Conservation (phyloP, 2,113 vertebrate species). For the Sula dactylatra region DNA sequence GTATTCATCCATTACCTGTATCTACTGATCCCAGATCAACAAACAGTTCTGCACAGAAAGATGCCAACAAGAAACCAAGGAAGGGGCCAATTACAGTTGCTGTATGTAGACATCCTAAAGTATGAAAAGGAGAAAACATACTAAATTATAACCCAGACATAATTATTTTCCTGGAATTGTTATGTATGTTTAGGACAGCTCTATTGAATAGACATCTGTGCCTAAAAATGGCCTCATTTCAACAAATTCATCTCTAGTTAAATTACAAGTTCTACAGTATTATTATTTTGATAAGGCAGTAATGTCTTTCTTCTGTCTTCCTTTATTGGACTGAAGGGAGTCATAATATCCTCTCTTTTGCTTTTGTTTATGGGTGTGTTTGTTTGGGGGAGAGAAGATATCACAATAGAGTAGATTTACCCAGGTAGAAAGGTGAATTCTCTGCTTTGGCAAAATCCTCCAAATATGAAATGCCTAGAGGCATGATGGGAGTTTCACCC, state of each 20-base stretch:
- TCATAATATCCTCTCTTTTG: background rate
- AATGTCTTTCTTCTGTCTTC: background rate
- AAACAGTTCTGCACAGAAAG: slow-evolving; percentile 87
- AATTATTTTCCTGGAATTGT: background rate
- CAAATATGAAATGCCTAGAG: slow-evolving; percentile 89
- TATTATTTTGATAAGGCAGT: background rate
- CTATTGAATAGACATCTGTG: background rate
- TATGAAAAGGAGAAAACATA: background rate
- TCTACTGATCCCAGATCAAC: slow-evolving; percentile 87
- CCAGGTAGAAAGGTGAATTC: slow-evolving; percentile 91
- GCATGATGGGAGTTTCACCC: slow-evolving; percentile 89
- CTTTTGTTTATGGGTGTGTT: background rate
- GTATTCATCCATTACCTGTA: slow-evolving; percentile 77
- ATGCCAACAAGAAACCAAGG: slow-evolving; percentile 86
- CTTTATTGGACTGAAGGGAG: background rate
- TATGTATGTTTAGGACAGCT: background rate
- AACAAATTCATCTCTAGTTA: background rate
- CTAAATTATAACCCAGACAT: background rate
- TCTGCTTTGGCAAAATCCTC: slow-evolving; percentile 89
- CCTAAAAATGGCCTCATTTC: background rate
- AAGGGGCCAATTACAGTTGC: slow-evolving; percentile 86
- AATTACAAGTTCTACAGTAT: background rate
- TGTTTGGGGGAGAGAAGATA: background rate
- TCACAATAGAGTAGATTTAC: slow-evolving; percentile 63
- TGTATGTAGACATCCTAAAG: slow-evolving; percentile 85